Conservation (phyloP, 2,113 vertebrate genomes). For the Hypanus sabinus region DNA sequence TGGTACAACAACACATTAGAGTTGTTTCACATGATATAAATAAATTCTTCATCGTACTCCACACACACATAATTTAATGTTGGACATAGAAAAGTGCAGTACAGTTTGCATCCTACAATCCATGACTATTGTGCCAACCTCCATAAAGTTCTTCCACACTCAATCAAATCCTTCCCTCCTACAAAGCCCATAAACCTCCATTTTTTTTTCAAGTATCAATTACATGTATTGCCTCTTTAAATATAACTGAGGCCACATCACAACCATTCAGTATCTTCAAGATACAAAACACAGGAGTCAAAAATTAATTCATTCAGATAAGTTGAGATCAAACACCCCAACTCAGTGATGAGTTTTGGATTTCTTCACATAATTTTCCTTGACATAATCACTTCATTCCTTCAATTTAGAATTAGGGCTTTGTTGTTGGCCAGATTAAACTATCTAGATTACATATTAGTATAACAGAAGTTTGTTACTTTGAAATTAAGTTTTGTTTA, state of each 20-base stretch:
- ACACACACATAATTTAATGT: too few species aligned
- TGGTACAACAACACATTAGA: too few species aligned
- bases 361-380: neutral
- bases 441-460: neutral
- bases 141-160: too few species aligned
- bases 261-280: neutral
- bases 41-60: too few species aligned
- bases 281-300: neutral
- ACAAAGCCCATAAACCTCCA: too few species aligned
- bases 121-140: too few species aligned
- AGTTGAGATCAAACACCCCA: neutral
- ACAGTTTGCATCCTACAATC: too few species aligned
- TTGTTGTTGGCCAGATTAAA: neutral
- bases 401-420: neutral
- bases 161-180: too few species aligned
- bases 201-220: too few species aligned
- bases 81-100: too few species aligned
- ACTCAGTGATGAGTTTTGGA: neutral
- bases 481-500: constrained; percentile 14
- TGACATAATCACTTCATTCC: neutral
- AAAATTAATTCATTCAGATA: neutral
- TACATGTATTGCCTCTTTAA: neutral
- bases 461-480: neutral
- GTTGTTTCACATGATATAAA: too few species aligned
- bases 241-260: neutral